Percentiles rank a stretch among this genome's conserved stretches.
Conservation (phyloP, 2,113 vertebrate genomes). For the Ellobius talpinus region DNA sequence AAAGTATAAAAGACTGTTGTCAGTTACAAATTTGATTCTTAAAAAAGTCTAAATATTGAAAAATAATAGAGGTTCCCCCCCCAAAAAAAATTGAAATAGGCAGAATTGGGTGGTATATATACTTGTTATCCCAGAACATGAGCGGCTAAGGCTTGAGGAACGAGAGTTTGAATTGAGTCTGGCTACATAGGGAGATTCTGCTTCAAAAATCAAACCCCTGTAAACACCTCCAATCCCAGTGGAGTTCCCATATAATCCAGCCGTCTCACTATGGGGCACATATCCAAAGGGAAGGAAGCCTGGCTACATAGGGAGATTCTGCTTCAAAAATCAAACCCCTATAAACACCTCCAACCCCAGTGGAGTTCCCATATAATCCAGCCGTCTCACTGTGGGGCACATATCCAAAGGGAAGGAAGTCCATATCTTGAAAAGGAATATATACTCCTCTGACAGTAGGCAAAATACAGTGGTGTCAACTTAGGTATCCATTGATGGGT, state of each 20-base stretch:
- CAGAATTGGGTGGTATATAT: not conserved
- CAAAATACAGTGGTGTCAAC: not conserved
- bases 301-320: not conserved
- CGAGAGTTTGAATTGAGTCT: not conserved
- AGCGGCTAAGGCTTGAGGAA: not conserved
- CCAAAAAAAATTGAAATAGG: not conserved
- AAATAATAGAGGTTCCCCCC: not conserved
- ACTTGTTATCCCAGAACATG: not conserved
- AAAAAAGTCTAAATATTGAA: constrained; percentile 20
- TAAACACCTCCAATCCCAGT: not conserved
- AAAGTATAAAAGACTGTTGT: not conserved
- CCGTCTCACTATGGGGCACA: not conserved
- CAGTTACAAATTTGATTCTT: constrained; percentile 57
- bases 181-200: not conserved
- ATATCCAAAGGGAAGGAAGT: not conserved
- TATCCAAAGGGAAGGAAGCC: not conserved
- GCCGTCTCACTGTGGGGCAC: not conserved
- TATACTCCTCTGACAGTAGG: not conserved
- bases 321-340: not conserved
- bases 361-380: too few relatives aligned
- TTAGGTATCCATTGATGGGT: not conserved
- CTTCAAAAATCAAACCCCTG: not conserved
- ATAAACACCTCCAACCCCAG: not conserved
- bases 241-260: too few relatives aligned
- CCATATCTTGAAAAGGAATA: not conserved